Evolutionary conservation across 1,140 invertebrate genomes (phyloP).

Genomic region (Atopsyche davidsoni): DNA sequence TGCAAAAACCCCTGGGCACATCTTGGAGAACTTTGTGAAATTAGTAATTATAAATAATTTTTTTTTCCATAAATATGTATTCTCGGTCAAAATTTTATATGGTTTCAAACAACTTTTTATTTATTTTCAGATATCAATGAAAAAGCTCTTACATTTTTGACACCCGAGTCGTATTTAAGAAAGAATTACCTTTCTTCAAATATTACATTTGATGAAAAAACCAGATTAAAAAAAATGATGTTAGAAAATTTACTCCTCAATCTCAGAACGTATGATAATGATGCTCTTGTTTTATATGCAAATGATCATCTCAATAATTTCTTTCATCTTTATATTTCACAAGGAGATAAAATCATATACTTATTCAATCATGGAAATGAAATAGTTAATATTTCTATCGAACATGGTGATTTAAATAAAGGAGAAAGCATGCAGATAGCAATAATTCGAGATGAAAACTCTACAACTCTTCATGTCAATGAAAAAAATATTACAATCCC

Average conservation of each 20-base stretch:
- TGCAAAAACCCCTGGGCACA: slow-evolving; percentile 89
- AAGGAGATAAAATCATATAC: slow-evolving; percentile 68
- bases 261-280: slow-evolving; percentile 76
- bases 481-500: slow-evolving; percentile 66
- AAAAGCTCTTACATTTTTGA: slow-evolving; percentile 84
- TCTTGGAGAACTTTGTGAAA: slow-evolving; percentile 81
- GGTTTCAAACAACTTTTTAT: slow-evolving; percentile 18
- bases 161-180: slow-evolving; percentile 69
- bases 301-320: slow-evolving; percentile 94
- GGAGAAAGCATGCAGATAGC: slow-evolving; percentile 81
- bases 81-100: slow-evolving; percentile 12
- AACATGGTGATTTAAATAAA: slow-evolving; percentile 65
- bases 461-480: slow-evolving; percentile 78
- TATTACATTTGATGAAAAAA: slow-evolving; percentile 54
- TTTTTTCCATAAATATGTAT: slow-evolving; percentile 10
- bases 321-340: slow-evolving; percentile 79
- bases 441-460: slow-evolving; percentile 63
- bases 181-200: slow-evolving; percentile 66
- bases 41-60: slow-evolving; percentile 57
- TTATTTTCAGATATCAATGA: slow-evolving; percentile 75
- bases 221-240: slow-evolving; percentile 66
- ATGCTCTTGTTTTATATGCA: slow-evolving; percentile 79
- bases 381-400: slow-evolving; percentile 72
- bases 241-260: slow-evolving; percentile 77
- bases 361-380: slow-evolving; percentile 76